These are phyloP conservation scores for Passerina amoena DNA, from an alignment of 2,113 vertebrate genomes.

Conservation along the genomic window DNA sequence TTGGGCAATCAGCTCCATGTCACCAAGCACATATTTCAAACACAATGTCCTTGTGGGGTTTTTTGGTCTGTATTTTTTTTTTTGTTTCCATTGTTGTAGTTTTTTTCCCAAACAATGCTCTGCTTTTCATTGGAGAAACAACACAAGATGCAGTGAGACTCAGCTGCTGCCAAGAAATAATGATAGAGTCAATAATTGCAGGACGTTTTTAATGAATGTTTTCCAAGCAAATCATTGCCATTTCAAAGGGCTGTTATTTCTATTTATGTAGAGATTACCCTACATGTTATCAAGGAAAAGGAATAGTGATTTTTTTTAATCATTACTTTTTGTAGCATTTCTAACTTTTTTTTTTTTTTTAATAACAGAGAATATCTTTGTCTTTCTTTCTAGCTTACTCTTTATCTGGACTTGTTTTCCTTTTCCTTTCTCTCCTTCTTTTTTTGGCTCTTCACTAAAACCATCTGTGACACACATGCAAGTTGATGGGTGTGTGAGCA, in stretches of 20 bases:
- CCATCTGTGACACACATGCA: neutral
- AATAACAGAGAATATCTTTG: neutral
- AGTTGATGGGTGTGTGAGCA: conserved; percentile 7
- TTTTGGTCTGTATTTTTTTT: neutral
- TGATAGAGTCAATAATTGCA: conserved; percentile 62
- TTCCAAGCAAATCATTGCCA: conserved; percentile 68
- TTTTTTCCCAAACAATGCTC: neutral
- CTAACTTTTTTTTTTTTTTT: neutral
- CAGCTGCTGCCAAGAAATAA: conserved; percentile 64
- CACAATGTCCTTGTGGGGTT: neutral
- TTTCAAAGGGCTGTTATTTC: conserved; percentile 64
- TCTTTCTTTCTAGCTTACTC: neutral
- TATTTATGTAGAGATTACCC: conserved; percentile 34
- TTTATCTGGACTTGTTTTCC: conserved; percentile 40
- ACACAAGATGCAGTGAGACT: neutral
- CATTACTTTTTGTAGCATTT: neutral
- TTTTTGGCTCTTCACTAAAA: conserved; percentile 20
- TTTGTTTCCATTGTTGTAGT: neutral
- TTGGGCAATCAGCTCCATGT: conserved; percentile 31
- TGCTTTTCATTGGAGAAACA: conserved; percentile 13
- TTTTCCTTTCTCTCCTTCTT: neutral
- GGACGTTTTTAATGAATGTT: conserved; percentile 67
- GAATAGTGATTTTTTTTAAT: neutral
- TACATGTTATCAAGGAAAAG: neutral
- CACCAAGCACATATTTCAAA: conserved; percentile 20